Conservation (phyloP, 1,140 invertebrate species). For the Trichonephila clavata region DNA sequence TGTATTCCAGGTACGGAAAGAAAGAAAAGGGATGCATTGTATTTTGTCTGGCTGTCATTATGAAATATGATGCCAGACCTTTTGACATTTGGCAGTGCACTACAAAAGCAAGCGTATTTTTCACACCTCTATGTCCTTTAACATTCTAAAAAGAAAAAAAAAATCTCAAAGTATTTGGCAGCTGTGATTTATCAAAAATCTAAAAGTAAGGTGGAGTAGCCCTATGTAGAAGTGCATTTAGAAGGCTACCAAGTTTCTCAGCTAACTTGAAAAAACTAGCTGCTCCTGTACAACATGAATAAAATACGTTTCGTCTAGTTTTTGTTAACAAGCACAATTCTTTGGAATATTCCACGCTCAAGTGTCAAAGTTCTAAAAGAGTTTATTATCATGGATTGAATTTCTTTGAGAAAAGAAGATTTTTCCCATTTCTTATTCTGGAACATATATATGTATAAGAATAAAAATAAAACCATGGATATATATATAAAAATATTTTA, state of each 20-base stretch:
- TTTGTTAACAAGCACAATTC: conserved; percentile 11
- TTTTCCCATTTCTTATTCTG: background rate
- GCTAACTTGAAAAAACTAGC: background rate
- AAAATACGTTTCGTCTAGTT: background rate
- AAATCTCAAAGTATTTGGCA: conserved; percentile 55
- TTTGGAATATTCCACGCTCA: background rate
- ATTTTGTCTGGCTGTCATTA: conserved; percentile 68
- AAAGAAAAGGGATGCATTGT: conserved; percentile 55
- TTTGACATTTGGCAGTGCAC: conserved; percentile 62
- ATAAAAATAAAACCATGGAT: too few relatives aligned
- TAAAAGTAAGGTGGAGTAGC: background rate
- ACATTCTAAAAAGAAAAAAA: conserved; percentile 35
- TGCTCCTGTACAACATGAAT: background rate
- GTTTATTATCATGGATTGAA: background rate
- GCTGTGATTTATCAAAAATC: conserved; percentile 52
- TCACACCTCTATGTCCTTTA: conserved; percentile 57
- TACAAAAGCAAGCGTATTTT: conserved; percentile 56
- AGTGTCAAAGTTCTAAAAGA: conserved; percentile 1
- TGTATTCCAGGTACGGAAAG: background rate
- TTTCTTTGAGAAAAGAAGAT: background rate
- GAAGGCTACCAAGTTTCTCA: background rate
- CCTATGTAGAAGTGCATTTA: conserved; percentile 18
- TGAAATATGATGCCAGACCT: conserved; percentile 66
- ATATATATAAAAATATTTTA: too few relatives aligned
- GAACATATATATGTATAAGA: too few relatives aligned